Conservation (phyloP, 2,113 vertebrate species). For the Aplodontia rufa region DNA sequence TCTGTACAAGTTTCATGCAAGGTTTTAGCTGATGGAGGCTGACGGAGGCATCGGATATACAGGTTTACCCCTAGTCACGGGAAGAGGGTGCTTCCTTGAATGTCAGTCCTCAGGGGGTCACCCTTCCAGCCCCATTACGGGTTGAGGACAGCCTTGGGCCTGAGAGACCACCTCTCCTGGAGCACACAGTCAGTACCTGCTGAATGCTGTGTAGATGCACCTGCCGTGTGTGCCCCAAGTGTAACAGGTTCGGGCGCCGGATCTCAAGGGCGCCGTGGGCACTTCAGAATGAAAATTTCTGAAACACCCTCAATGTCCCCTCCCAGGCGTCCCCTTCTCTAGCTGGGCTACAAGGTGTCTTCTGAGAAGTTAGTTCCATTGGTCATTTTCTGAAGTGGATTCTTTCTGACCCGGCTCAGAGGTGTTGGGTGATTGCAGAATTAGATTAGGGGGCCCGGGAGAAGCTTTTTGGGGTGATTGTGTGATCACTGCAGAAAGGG, state of each 20-base stretch:
- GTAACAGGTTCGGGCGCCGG: too few species aligned
- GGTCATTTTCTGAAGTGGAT: neutral
- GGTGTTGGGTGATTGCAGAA: rapidly evolving
- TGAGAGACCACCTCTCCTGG: neutral
- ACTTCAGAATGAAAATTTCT: neutral
- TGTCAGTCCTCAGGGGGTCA: neutral
- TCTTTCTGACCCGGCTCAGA: neutral
- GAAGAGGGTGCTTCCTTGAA: neutral
- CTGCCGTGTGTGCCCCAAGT: rapidly evolving
- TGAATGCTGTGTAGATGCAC: neutral
- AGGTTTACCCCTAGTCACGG: neutral
- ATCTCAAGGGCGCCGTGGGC: rapidly evolving
- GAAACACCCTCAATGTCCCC: neutral
- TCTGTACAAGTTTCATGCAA: neutral
- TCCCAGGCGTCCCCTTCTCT: neutral
- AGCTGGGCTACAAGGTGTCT: neutral
- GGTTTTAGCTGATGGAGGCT: neutral
- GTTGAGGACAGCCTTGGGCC: neutral
- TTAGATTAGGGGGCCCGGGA: rapidly evolving
- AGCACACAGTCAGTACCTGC: neutral
- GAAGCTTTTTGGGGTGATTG: neutral
- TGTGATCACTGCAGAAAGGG: neutral
- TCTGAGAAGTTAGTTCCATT: neutral
- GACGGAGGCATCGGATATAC: rapidly evolving
- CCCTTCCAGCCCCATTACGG: too few species aligned